phyloP scores from a whole-genome alignment of 2,113 vertebrate species.

The Carettochelys insculpta region DNA sequence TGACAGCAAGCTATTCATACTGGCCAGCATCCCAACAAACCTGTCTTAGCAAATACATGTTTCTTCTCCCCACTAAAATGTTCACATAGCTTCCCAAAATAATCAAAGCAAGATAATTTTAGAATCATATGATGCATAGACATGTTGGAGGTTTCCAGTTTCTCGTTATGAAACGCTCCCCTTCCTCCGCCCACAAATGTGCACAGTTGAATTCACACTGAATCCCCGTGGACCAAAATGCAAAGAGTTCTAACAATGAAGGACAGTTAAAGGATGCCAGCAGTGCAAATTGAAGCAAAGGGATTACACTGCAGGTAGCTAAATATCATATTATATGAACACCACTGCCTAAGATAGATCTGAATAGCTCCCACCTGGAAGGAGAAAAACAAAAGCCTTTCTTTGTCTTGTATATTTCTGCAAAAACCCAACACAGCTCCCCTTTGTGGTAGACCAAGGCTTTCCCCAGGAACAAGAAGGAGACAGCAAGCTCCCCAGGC shows the following conservation, averaged over 20 bases:
- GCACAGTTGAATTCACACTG: conserved; percentile 21
- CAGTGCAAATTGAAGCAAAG: conserved; percentile 17
- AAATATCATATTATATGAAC: conserved; percentile 9
- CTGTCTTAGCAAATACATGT: not conserved
- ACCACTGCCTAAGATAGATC: not conserved
- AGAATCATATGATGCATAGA: conserved; percentile 12
- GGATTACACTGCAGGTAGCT: conserved; percentile 17
- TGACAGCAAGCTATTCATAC: conserved; percentile 3
- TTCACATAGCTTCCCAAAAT: not conserved
- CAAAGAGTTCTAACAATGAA: not conserved
- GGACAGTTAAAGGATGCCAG: not conserved
- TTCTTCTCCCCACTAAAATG: not conserved
- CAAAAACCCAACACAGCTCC: conserved; percentile 9
- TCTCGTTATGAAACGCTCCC: conserved; percentile 38
- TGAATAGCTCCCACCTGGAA: conserved; percentile 33
- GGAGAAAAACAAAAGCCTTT: conserved; percentile 45
- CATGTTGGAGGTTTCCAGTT: conserved; percentile 14
- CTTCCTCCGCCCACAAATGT: not conserved
- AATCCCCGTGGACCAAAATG: not conserved
- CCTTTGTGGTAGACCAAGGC: not conserved
- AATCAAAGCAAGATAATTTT: conserved; percentile 22
- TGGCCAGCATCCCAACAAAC: conserved; percentile 36
- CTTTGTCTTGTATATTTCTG: conserved; percentile 20
- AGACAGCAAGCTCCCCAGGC: not conserved
- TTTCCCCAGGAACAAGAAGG: not conserved